These are phyloP conservation scores for Enteromius unitaeniatus DNA, from an alignment of 2,797 vertebrate genomes.

Conservation along the genomic window DNA sequence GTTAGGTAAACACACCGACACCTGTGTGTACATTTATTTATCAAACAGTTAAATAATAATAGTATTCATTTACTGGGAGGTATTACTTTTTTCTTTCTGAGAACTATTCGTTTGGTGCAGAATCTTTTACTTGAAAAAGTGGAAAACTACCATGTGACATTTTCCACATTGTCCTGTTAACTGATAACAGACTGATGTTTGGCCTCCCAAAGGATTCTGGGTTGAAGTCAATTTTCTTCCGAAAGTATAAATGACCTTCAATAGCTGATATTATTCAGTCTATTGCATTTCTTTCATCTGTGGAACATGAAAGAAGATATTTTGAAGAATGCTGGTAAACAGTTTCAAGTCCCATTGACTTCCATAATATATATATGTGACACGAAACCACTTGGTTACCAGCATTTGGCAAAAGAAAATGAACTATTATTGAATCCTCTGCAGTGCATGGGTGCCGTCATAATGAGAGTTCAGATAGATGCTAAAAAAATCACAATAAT, in stretches of 20 bases:
- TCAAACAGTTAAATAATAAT: not conserved
- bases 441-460: not conserved
- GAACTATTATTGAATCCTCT: not conserved
- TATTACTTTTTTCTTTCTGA: not conserved
- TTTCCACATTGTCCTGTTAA: constrained; percentile 3
- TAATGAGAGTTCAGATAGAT: not conserved
- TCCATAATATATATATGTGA: not conserved
- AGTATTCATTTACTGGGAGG: not conserved
- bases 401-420: not conserved
- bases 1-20: not conserved
- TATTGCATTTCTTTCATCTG: not conserved
- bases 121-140: not conserved
- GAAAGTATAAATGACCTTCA: constrained; percentile 38
- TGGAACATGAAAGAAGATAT: not conserved
- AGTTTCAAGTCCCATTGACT: not conserved
- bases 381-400: not conserved
- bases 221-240: constrained; percentile 47
- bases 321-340: not conserved
- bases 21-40: not conserved
- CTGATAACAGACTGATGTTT: constrained; percentile 57
- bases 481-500: not conserved
- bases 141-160: not conserved
- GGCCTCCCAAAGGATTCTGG: constrained; percentile 26
- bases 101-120: not conserved
- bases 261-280: not conserved